Percentiles rank a stretch among this genome's conserved stretches.
phyloP scores from a whole-genome alignment of 2,888 invertebrate genomes.

The Glyphotaelius pellucidus region DNA sequence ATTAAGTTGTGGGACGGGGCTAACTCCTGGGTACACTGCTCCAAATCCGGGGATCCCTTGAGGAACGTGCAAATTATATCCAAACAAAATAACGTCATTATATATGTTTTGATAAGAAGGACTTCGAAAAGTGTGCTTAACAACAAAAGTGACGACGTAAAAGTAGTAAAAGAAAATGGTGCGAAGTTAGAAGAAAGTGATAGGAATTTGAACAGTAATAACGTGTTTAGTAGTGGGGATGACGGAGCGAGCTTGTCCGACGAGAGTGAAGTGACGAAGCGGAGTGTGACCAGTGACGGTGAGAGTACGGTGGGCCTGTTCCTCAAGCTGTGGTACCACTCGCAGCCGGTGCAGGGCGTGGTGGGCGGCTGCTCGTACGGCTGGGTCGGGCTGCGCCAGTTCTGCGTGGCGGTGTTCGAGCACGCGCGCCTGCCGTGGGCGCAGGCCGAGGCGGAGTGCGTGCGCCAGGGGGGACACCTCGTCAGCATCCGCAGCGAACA shows the following conservation, averaged over 20 bases:
- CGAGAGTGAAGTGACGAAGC: slow-evolving; percentile 50
- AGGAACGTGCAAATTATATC: slow-evolving; percentile 80
- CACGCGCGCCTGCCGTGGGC: slow-evolving; percentile 80
- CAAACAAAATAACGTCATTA: slow-evolving; percentile 77
- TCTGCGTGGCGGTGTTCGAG: slow-evolving; percentile 81
- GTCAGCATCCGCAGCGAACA: slow-evolving; percentile 81
- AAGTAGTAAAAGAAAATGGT: slow-evolving; percentile 44
- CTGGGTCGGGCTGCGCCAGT: slow-evolving; percentile 82
- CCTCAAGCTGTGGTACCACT: slow-evolving; percentile 81
- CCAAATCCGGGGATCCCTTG: slow-evolving; percentile 77
- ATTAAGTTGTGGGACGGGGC: slow-evolving; percentile 78
- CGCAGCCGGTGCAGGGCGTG: slow-evolving; percentile 79
- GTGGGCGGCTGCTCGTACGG: slow-evolving; percentile 84
- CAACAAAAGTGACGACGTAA: slow-evolving; percentile 47
- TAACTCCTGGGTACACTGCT: slow-evolving; percentile 80
- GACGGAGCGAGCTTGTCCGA: background rate
- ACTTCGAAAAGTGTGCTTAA: slow-evolving; percentile 50
- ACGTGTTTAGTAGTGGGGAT: slow-evolving; percentile 37
- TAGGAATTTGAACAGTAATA: slow-evolving; percentile 37
- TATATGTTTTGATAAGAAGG: slow-evolving; percentile 71
- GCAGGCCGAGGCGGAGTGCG: slow-evolving; percentile 83
- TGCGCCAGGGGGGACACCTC: slow-evolving; percentile 81
- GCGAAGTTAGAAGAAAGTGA: slow-evolving; percentile 47
- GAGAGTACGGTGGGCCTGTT: slow-evolving; percentile 72
- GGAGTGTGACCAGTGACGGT: slow-evolving; percentile 43